Percentiles rank a stretch among this genome's conserved stretches.
These are phyloP conservation scores for Scaptomyza montana DNA, from an alignment of 1,140 invertebrate species.

Conservation along the genomic window DNA sequence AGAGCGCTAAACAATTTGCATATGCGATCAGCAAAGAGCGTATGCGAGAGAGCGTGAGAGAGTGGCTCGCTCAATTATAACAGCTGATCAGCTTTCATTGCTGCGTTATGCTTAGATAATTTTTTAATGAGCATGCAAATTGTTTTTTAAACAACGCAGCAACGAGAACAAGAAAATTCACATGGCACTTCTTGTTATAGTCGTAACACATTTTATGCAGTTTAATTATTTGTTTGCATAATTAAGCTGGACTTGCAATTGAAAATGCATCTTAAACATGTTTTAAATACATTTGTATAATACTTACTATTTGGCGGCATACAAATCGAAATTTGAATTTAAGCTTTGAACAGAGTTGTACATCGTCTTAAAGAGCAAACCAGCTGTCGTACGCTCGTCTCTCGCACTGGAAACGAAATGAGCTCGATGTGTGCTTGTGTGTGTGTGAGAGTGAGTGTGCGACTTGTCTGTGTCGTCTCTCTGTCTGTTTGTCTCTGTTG, in stretches of 20 bases:
- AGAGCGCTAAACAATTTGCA: conserved; percentile 63
- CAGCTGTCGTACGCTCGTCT: conserved; percentile 31
- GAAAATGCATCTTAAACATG: not conserved
- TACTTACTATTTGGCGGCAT: conserved; percentile 24
- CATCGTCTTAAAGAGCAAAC: conserved; percentile 24
- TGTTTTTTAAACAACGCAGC: conserved; percentile 63
- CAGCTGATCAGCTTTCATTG: conserved; percentile 53
- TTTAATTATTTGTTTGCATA: conserved; percentile 43
- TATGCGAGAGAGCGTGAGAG: conserved; percentile 19
- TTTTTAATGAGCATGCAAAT: conserved; percentile 80
- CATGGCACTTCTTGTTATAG: conserved; percentile 26
- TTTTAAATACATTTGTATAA: not conserved
- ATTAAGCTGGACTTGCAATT: conserved; percentile 28
- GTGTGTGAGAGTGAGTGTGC: conserved; percentile 7
- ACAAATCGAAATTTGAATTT: conserved; percentile 32
- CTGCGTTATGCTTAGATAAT: conserved; percentile 69
- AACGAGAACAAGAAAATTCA: conserved; percentile 10
- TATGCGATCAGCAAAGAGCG: conserved; percentile 49
- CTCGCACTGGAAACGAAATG: conserved; percentile 28
- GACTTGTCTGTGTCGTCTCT: conserved; percentile 27
- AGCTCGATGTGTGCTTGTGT: not conserved
- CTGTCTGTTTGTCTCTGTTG: conserved; percentile 43
- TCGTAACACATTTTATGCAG: conserved; percentile 58
- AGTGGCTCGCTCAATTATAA: conserved; percentile 4
- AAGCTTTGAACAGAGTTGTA: conserved; percentile 41